These are phyloP conservation scores for Rhadina sibilatrix DNA, from an alignment of 2,113 vertebrate genomes.

Conservation along the genomic window DNA sequence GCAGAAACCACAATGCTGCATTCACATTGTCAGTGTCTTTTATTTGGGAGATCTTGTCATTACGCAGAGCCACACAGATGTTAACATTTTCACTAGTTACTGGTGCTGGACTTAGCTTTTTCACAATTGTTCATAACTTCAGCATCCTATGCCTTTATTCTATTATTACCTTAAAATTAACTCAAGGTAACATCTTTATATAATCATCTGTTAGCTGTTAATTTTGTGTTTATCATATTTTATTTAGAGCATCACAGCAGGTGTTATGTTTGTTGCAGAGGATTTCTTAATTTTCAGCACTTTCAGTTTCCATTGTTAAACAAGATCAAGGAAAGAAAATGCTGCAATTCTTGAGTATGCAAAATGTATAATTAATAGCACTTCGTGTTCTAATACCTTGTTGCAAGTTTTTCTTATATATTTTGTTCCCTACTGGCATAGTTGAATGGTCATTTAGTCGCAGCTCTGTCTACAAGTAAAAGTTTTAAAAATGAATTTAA, in stretches of 20 bases:
- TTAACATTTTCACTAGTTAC: not conserved
- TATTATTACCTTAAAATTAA: not conserved
- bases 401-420: not conserved
- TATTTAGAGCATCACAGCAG: not conserved
- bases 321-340: not conserved
- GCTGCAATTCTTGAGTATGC: not conserved
- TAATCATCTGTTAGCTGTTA: not conserved
- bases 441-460: not conserved
- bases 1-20: not conserved
- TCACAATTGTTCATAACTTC: not conserved
- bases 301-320: not conserved
- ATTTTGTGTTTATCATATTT: not conserved
- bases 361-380: not conserved
- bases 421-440: not conserved
- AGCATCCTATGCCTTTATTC: not conserved
- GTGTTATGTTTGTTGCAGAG: not conserved
- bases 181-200: not conserved
- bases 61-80: not conserved
- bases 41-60: not conserved
- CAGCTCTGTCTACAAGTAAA: not conserved
- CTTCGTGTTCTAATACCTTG: not conserved
- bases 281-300: not conserved
- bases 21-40: not conserved
- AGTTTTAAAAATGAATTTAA: not conserved
- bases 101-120: not conserved